Evolutionary conservation across 1,140 invertebrate species (phyloP).

Genomic region (Drosophila trapezifrons): DNA sequence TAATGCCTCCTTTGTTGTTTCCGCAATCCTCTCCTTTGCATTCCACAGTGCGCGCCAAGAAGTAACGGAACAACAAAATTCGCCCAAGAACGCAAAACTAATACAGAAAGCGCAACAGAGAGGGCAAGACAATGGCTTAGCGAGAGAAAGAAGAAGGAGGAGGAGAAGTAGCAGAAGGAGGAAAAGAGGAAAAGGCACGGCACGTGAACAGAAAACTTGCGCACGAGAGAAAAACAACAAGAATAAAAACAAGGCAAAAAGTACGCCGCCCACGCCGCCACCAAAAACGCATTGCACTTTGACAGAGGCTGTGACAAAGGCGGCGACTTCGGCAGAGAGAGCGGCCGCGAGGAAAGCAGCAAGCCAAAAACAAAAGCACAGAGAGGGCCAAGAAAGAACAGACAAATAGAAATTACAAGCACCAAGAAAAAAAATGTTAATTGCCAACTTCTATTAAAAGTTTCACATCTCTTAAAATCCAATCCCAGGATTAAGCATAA

Average conservation of each 20-base stretch:
- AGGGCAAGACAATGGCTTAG: constrained; percentile 29
- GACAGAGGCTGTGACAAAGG: constrained; percentile 18
- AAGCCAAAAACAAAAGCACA: constrained; percentile 46
- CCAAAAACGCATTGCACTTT: constrained; percentile 73
- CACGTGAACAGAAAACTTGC: constrained; percentile 60
- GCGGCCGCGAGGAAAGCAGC: background rate
- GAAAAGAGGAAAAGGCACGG: constrained; percentile 1
- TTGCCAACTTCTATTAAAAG: too few species aligned
- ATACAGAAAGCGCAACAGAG: constrained; percentile 35
- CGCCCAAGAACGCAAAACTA: constrained; percentile 44
- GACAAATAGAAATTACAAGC: constrained; percentile 48
- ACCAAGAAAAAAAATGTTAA: background rate
- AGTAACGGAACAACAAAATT: constrained; percentile 32
- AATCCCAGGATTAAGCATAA: too few species aligned
- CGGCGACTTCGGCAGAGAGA: constrained; percentile 24
- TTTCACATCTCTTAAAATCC: too few species aligned
- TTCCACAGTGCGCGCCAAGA: constrained; percentile 41
- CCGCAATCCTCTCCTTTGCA: background rate
- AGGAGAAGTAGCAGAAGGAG: constrained; percentile 4
- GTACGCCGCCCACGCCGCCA: constrained; percentile 52
- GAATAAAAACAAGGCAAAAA: constrained; percentile 44
- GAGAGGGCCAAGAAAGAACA: constrained; percentile 28
- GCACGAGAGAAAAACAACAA: constrained; percentile 63
- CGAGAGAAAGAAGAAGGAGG: constrained; percentile 1
- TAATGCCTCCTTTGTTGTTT: background rate